Base-by-base conservation (phyloP, 2,888 invertebrate genomes). In the Aproaerema taeniolella region DNA sequence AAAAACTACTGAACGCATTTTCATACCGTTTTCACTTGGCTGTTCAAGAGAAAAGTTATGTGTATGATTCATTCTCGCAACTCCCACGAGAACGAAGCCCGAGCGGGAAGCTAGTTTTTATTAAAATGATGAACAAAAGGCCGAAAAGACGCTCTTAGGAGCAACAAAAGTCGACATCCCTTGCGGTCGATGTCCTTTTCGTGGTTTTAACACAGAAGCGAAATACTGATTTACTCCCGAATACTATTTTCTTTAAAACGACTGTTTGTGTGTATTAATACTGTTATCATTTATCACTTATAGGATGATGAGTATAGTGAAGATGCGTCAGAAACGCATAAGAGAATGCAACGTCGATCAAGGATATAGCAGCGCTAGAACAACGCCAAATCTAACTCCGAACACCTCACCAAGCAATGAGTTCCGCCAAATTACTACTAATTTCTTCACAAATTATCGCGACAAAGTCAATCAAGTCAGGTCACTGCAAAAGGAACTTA, bases 221-320 rank as follows among this genome's bases (percentile, higher is more conserved):
- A 78, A 56, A 7, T 24, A 8, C 34, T 34, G 34, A 34, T 28
- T 30, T n/a, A n/a, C n/a, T n/a, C n/a, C n/a, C n/a, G n/a, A n/a
- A n/a, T n/a, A n/a, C n/a, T n/a, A n/a, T n/a, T n/a, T n/a, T n/a
- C n/a, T n/a, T n/a, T n/a, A n/a, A n/a, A n/a, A n/a, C n/a, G n/a
- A n/a, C n/a, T n/a, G n/a, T n/a, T n/a, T n/a, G n/a, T n/a, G n/a
- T n/a, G n/a, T n/a, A n/a, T n/a, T n/a, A n/a, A n/a, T n/a, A n/a
- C n/a, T n/a, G n/a, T n/a, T n/a, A n/a, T n/a, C n/a, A n/a, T n/a
- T n/a, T n/a, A n/a, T n/a, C 17, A 20, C 2, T 35, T 35, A 5
- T 10, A 86, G 85, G 43, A 85, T 86, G 85, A 86, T 85, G 85
- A 76, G 77, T 45, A 77, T 76, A 11, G 47, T 82, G 17, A 82